Conservation (phyloP, 2,888 invertebrate species). For the Drosophila birchii region DNA sequence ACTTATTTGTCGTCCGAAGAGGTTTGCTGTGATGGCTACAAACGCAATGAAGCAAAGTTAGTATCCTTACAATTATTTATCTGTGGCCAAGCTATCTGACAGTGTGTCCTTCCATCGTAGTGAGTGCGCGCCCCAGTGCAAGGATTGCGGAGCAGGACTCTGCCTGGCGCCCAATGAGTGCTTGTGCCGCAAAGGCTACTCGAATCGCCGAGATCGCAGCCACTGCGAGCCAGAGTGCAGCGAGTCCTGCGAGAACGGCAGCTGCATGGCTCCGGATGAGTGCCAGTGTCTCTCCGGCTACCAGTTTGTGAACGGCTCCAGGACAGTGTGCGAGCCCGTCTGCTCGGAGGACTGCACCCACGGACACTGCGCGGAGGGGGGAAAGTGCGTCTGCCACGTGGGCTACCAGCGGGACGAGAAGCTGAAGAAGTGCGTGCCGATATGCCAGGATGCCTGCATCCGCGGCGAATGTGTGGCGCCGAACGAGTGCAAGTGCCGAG, state of each 20-base stretch:
- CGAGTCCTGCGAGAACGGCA: constrained; percentile 76
- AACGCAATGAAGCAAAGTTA: constrained; percentile 64
- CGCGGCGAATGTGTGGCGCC: constrained; percentile 84
- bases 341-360: constrained; percentile 84
- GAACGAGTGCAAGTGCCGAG: constrained; percentile 85
- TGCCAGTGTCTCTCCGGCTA: constrained; percentile 79
- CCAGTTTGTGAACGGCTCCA: constrained; percentile 65
- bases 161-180: constrained; percentile 80
- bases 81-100: too few relatives aligned
- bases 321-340: constrained; percentile 79
- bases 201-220: constrained; percentile 64
- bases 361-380: constrained; percentile 86
- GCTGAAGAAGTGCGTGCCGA: constrained; percentile 71
- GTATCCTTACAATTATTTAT: constrained; percentile 17
- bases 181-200: constrained; percentile 75
- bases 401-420: constrained; percentile 83
- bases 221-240: constrained; percentile 75
- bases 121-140: constrained; percentile 81
- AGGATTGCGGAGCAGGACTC: constrained; percentile 76
- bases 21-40: constrained; percentile 82
- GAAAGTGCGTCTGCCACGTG: constrained; percentile 86
- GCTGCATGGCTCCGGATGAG: constrained; percentile 76
- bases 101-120: constrained; percentile 26
- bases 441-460: constrained; percentile 75
- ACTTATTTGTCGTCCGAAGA: constrained; percentile 73